These are phyloP conservation scores for Masticophis lateralis DNA, from an alignment of 2,797 vertebrate genomes.

Conservation along the genomic window DNA sequence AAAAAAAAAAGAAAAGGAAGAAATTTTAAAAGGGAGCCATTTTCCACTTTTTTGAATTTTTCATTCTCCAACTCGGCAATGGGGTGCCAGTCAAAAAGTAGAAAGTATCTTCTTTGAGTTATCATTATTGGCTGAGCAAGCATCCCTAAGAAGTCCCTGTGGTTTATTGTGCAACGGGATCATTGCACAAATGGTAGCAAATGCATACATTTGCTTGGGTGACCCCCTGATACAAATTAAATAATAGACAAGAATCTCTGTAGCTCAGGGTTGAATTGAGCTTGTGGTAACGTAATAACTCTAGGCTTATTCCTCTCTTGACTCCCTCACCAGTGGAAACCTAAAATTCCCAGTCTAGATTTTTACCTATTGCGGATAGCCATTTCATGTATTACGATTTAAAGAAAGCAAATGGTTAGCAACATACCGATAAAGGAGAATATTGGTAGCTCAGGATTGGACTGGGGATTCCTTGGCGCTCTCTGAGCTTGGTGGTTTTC, in stretches of 20 bases:
- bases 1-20: background rate
- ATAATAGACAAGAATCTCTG: background rate
- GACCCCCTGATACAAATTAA: background rate
- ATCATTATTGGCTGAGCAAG: background rate
- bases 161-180: background rate
- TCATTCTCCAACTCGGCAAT: background rate
- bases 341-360: background rate
- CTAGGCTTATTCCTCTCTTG: background rate
- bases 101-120: background rate
- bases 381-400: background rate
- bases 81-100: background rate
- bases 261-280: background rate
- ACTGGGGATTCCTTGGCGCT: background rate
- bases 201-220: background rate
- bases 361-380: background rate
- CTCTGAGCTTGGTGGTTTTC: background rate
- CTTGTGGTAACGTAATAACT: background rate
- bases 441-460: too few relatives aligned
- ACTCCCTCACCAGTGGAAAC: background rate
- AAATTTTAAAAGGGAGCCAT: background rate
- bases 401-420: background rate
- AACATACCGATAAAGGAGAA: background rate
- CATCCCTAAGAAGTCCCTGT: background rate
- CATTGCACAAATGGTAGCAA: background rate
- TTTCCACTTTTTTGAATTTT: background rate